Percentiles rank a stretch among this genome's conserved stretches.
phyloP scores from a whole-genome alignment of 2,797 vertebrate species.

The Mus minutoides region DNA sequence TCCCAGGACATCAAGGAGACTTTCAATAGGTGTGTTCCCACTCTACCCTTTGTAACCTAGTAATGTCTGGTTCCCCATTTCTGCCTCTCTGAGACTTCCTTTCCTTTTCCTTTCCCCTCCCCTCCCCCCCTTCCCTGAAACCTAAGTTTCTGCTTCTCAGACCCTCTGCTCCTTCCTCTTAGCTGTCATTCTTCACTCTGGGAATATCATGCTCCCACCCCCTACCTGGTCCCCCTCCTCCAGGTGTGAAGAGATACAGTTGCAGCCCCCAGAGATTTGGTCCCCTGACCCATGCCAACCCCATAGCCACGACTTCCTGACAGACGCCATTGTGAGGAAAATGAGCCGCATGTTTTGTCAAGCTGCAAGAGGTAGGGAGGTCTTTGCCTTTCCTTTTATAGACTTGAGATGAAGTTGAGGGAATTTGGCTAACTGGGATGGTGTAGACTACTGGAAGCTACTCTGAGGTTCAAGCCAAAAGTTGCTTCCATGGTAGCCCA shows the following conservation, averaged over 20 bases:
- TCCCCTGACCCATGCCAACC: constrained; percentile 85
- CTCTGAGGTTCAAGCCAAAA: not conserved
- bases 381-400: constrained; percentile 56
- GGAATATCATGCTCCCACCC: constrained; percentile 73
- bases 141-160: constrained; percentile 62
- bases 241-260: constrained; percentile 87
- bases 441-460: not conserved
- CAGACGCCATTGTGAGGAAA: constrained; percentile 87
- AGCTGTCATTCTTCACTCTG: constrained; percentile 65
- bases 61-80: constrained; percentile 57
- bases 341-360: constrained; percentile 86
- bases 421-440: not conserved
- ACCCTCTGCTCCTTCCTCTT: constrained; percentile 57
- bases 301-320: constrained; percentile 86
- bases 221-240: constrained; percentile 49
- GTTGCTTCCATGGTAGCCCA: not conserved
- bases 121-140: constrained; percentile 71
- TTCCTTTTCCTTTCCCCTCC: constrained; percentile 12
- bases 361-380: constrained; percentile 82
- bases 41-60: constrained; percentile 58
- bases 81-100: constrained; percentile 61
- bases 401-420: constrained; percentile 38
- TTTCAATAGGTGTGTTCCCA: constrained; percentile 85
- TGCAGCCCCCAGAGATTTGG: constrained; percentile 85
- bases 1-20: constrained; percentile 88